Percentiles rank a stretch among this genome's conserved stretches.
Evolutionary conservation across 2,797 vertebrate species (phyloP).

Genomic region (Dryobates pubescens): DNA sequence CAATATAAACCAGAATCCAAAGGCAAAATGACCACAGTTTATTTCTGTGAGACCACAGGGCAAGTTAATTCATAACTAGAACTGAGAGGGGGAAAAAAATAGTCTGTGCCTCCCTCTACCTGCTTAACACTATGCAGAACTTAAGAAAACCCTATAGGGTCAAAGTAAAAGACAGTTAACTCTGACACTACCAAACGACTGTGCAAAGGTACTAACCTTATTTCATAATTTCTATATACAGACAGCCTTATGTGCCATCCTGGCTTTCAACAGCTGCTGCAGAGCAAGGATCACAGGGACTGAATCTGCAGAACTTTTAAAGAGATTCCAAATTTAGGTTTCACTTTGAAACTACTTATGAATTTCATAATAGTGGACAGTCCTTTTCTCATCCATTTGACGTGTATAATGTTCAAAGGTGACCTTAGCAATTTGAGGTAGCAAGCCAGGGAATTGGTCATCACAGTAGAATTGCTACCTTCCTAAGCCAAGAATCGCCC

Average conservation of each 20-base stretch:
- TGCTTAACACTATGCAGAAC: background rate
- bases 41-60: background rate
- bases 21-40: background rate
- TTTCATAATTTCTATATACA: background rate
- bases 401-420: background rate
- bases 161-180: background rate
- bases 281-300: background rate
- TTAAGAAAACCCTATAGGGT: background rate
- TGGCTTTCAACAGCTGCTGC: background rate
- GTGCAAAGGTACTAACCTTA: background rate
- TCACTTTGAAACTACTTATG: background rate
- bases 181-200: background rate
- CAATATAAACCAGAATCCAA: background rate
- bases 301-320: background rate
- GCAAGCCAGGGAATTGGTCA: background rate
- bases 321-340: background rate
- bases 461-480: background rate
- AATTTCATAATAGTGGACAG: background rate
- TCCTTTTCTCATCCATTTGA: background rate
- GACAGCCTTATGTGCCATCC: background rate
- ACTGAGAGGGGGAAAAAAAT: fast-evolving
- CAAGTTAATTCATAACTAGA: background rate
- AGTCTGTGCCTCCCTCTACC: background rate
- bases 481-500: background rate
- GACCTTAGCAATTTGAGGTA: background rate